Evolutionary conservation across 2,888 invertebrate species (phyloP).

Genomic region (Hirtodrosophila alboralis): DNA sequence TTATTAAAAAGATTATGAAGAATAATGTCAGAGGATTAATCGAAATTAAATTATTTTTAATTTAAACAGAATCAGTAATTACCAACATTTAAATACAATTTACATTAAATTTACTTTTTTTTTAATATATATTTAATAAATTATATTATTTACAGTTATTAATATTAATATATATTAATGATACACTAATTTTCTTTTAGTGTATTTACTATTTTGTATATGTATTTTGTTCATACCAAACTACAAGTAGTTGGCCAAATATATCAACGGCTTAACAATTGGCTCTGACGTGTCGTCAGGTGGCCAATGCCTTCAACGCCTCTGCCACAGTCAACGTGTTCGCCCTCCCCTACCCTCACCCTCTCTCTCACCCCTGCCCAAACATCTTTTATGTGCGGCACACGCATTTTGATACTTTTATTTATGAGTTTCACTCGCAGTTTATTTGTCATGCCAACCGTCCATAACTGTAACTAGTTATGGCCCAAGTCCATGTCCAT

Average conservation of each 20-base stretch:
- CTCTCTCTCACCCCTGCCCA: not conserved
- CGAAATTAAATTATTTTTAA: too few species aligned
- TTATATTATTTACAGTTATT: too few species aligned
- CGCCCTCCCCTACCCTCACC: not conserved
- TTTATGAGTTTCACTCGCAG: constrained; percentile 67
- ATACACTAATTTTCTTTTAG: too few species aligned
- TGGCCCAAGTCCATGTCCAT: constrained; percentile 31
- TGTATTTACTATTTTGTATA: constrained; percentile 3
- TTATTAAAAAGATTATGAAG: too few species aligned
- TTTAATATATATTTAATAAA: too few species aligned
- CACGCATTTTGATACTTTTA: constrained; percentile 78
- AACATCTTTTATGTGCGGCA: constrained; percentile 4
- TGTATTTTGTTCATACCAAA: too few species aligned
- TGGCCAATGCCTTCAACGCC: constrained; percentile 58
- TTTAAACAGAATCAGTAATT: too few species aligned
- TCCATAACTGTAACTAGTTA: constrained; percentile 72
- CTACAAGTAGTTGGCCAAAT: constrained; percentile 40
- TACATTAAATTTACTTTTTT: too few species aligned
- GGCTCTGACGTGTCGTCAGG: constrained; percentile 72
- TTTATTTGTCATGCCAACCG: constrained; percentile 72
- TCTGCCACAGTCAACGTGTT: not conserved
- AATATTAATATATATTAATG: too few species aligned
- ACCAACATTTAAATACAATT: too few species aligned
- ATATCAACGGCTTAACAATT: constrained; percentile 78
- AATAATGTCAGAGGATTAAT: too few species aligned